A percentile compares a stretch with the other conserved stretches of the same genome.
Conservation (phyloP, 2,797 vertebrate species). For the Ceyx erithaca region DNA sequence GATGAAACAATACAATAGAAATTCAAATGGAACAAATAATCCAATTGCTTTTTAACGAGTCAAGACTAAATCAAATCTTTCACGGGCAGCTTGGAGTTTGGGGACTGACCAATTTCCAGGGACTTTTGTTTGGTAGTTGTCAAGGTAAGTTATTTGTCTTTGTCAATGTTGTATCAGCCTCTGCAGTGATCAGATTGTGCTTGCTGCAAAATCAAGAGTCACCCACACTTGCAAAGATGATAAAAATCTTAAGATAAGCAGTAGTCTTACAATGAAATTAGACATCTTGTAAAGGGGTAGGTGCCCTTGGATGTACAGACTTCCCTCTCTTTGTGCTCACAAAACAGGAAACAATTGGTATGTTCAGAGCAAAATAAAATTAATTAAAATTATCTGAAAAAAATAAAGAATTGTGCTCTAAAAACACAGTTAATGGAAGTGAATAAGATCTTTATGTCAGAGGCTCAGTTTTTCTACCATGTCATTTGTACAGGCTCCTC, state of each 20-base stretch:
- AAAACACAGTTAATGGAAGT: not conserved
- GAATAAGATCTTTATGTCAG: not conserved
- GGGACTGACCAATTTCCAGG: not conserved
- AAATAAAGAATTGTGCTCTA: not conserved
- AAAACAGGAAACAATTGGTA: not conserved
- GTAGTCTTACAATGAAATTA: not conserved
- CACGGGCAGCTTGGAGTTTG: not conserved
- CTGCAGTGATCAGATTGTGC: not conserved
- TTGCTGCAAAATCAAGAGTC: not conserved
- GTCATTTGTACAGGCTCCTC: accelerated
- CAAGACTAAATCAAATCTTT: not conserved
- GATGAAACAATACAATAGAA: not conserved
- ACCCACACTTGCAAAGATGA: not conserved
- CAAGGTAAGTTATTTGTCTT: not conserved
- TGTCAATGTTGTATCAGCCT: not conserved
- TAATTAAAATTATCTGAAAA: not conserved
- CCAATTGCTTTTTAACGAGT: not conserved
- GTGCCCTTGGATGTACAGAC: not conserved
- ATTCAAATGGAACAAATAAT: not conserved
- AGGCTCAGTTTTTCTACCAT: not conserved
- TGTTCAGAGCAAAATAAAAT: not conserved
- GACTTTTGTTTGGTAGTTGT: not conserved
- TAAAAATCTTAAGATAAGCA: not conserved
- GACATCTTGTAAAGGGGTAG: accelerated
- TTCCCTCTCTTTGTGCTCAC: not conserved